phyloP scores from a whole-genome alignment of 2,113 vertebrate genomes.

The Hemichromis elongatus region DNA sequence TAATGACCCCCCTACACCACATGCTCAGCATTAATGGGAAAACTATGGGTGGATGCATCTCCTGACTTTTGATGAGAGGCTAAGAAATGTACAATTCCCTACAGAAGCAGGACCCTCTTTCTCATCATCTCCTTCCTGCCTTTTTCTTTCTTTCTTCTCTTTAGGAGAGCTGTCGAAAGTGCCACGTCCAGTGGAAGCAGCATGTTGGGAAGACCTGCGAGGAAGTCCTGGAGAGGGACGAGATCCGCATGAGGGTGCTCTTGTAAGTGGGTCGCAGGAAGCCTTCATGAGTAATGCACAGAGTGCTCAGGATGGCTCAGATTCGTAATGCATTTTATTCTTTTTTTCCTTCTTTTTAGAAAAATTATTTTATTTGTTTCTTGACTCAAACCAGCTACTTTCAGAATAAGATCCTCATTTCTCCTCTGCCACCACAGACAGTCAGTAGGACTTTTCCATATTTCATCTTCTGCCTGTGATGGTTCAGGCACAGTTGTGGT shows the following conservation, averaged over 20 bases:
- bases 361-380: background rate
- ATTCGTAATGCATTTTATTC: background rate
- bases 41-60: background rate
- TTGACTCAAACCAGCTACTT: background rate
- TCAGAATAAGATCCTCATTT: background rate
- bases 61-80: background rate
- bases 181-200: constrained; percentile 93
- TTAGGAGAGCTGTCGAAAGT: constrained; percentile 91
- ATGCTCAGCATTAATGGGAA: constrained; percentile 1
- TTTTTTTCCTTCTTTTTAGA: no score
- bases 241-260: constrained; percentile 90
- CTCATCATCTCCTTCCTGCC: background rate
- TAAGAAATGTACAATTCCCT: background rate
- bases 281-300: background rate
- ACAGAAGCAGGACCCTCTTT: background rate
- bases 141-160: background rate
- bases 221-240: constrained; percentile 88
- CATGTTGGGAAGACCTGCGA: constrained; percentile 90
- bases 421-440: background rate
- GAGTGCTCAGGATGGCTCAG: background rate
- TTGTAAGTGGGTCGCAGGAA: constrained; percentile 77
- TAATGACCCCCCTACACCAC: background rate
- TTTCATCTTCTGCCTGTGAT: background rate
- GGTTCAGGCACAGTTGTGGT: background rate
- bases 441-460: background rate